Percentiles rank a stretch among this genome's conserved stretches.
Evolutionary conservation across 2,797 vertebrate genomes (phyloP).

Genomic region (Iguana delicatissima): DNA sequence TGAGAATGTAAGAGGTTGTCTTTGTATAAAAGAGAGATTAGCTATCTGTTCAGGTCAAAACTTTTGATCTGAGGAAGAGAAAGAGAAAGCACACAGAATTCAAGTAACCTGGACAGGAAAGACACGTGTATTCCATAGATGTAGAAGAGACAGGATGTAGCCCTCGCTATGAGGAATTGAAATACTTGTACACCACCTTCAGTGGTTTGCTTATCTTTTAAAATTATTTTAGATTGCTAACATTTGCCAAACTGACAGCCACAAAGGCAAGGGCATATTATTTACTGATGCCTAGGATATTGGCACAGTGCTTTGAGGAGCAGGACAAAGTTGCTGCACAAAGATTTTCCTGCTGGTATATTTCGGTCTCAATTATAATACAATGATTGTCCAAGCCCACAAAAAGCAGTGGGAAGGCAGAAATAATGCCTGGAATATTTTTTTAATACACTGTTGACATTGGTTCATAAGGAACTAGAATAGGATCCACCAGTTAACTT

Average conservation of each 20-base stretch:
- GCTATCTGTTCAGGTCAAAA: conserved; percentile 28
- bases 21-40: conserved; percentile 71
- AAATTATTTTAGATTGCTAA: conserved; percentile 1
- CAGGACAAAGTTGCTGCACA: conserved; percentile 27
- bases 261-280: not conserved
- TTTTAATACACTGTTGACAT: conserved; percentile 31
- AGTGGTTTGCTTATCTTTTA: not conserved
- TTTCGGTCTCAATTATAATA: conserved; percentile 15
- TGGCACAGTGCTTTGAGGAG: conserved; percentile 37
- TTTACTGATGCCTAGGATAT: conserved; percentile 14
- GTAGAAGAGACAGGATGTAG: conserved; percentile 52
- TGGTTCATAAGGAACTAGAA: conserved; percentile 38
- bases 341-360: conserved; percentile 19
- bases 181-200: not conserved
- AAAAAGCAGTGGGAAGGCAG: not conserved
- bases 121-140: conserved; percentile 26
- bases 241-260: conserved; percentile 1
- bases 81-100: conserved; percentile 42
- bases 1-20: conserved; percentile 70
- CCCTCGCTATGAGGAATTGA: not conserved
- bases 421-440: conserved; percentile 49
- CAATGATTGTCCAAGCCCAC: conserved; percentile 19
- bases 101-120: conserved; percentile 38
- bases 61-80: not conserved
- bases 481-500: conserved; percentile 28